phyloP scores from a whole-genome alignment of 2,888 invertebrate genomes.

The Platycheirus rosarum region DNA sequence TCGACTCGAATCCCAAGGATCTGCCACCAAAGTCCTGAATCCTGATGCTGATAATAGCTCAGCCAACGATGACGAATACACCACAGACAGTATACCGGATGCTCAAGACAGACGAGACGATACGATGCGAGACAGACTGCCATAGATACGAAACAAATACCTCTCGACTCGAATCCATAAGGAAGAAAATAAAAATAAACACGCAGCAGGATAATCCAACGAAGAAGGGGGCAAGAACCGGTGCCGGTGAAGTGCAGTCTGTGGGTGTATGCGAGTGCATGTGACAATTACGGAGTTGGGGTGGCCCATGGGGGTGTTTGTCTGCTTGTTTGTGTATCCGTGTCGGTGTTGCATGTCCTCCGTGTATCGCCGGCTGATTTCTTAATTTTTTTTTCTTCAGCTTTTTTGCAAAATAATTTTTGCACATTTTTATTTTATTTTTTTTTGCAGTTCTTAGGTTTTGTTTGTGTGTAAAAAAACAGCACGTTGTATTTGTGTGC shows the following conservation, averaged over 20 bases:
- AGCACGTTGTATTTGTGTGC: conserved; percentile 59
- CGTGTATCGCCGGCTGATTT: conserved; percentile 65
- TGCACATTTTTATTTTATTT: conserved; percentile 43
- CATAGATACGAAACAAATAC: conserved; percentile 30
- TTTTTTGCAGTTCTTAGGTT: conserved; percentile 50
- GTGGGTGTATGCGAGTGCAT: conserved; percentile 54
- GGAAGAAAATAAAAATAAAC: conserved; percentile 17
- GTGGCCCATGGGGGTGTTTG: conserved; percentile 65
- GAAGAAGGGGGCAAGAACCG: background rate
- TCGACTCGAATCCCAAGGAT: conserved; percentile 23
- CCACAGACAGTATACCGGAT: conserved; percentile 63
- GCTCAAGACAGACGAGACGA: conserved; percentile 54
- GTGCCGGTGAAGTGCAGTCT: conserved; percentile 44
- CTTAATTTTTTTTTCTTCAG: conserved; percentile 58
- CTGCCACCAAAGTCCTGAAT: conserved; percentile 6
- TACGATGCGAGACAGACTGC: conserved; percentile 64
- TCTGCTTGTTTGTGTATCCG: conserved; percentile 69
- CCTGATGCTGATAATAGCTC: background rate
- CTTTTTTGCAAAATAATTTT: conserved; percentile 57
- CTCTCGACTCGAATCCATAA: conserved; percentile 38
- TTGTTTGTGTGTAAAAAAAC: conserved; percentile 58
- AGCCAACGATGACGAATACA: conserved; percentile 24
- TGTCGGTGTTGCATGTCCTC: conserved; percentile 70
- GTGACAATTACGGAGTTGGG: conserved; percentile 51
- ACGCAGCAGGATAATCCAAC: conserved; percentile 64